phyloP scores from a whole-genome alignment of 2,888 invertebrate genomes.

The Aradus depressus region DNA sequence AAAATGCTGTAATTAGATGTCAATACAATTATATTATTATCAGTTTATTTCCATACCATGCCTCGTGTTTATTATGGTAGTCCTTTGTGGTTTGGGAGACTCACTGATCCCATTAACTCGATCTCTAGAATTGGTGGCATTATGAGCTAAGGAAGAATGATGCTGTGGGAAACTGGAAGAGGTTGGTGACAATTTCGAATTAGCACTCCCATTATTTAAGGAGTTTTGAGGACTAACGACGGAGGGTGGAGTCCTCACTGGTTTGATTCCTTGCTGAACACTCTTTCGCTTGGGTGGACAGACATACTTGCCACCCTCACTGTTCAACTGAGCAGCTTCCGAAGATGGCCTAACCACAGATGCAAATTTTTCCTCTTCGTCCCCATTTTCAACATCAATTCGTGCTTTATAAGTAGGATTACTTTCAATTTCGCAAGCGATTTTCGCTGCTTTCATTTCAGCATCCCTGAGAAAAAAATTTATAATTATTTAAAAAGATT shows the following conservation, averaged over 20 bases:
- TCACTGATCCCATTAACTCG: constrained; percentile 18
- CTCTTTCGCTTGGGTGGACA: constrained; percentile 67
- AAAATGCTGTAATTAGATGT: no score
- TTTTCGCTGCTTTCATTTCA: constrained; percentile 73
- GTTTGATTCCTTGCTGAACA: constrained; percentile 22
- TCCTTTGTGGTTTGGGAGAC: constrained; percentile 21
- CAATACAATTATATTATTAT: no score
- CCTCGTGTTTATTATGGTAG: constrained; percentile 6
- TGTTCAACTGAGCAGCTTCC: constrained; percentile 18
- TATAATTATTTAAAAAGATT: not conserved
- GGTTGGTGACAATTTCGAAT: constrained; percentile 2
- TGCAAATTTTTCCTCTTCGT: constrained; percentile 76
- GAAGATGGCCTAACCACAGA: constrained; percentile 51
- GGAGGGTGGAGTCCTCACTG: constrained; percentile 17
- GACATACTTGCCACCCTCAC: constrained; percentile 43
- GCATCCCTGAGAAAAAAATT: constrained; percentile 34
- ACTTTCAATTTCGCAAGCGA: constrained; percentile 87
- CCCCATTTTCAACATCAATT: constrained; percentile 85
- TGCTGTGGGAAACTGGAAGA: constrained; percentile 28
- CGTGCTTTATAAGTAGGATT: constrained; percentile 69
- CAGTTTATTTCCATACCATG: constrained; percentile 8
- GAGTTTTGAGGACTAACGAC: constrained; percentile 5
- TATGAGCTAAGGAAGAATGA: constrained; percentile 27
- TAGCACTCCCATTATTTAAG: not conserved
- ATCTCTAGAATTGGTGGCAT: constrained; percentile 10